Percentiles rank a stretch among this genome's conserved stretches.
phyloP scores from a whole-genome alignment of 2,888 invertebrate genomes.

The Syrista parreyssii region DNA sequence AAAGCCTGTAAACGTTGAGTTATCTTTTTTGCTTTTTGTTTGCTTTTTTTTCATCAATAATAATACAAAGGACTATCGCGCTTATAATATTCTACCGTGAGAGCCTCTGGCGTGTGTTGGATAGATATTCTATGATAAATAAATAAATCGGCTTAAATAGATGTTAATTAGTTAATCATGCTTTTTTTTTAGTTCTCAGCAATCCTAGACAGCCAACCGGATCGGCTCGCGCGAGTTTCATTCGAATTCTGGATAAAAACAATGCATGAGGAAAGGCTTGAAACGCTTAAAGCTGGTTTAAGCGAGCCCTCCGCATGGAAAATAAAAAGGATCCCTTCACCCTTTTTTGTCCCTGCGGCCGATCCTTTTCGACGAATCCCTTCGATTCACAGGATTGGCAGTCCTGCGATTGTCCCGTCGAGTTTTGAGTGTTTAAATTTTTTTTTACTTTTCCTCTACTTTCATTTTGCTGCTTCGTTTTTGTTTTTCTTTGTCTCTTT shows the following conservation, averaged over 20 bases:
- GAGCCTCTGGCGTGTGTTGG: slow-evolving; percentile 4
- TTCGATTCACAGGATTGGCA: not conserved
- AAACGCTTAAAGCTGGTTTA: not conserved
- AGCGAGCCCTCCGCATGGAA: not conserved
- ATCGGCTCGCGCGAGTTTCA: not conserved
- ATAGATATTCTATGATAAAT: not conserved
- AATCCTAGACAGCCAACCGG: not conserved
- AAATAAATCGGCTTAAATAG: slow-evolving; percentile 5
- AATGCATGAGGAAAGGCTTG: not conserved
- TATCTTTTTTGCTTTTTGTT: slow-evolving; percentile 11
- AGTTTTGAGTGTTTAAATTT: not conserved
- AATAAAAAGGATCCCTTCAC: not conserved
- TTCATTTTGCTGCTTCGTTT: not conserved
- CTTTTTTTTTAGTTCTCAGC: not conserved
- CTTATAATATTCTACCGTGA: not conserved
- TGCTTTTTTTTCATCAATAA: slow-evolving; percentile 7
- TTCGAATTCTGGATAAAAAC: too few species aligned
- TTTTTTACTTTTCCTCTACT: not conserved
- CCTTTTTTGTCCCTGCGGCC: not conserved
- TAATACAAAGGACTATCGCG: slow-evolving; percentile 8
- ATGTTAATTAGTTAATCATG: not conserved
- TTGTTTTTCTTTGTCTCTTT: not conserved
- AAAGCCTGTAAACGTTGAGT: not conserved
- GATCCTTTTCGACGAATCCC: not conserved
- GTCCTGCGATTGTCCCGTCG: not conserved